Conservation (phyloP, 2,113 vertebrate genomes). For the Todiramphus chloris region DNA sequence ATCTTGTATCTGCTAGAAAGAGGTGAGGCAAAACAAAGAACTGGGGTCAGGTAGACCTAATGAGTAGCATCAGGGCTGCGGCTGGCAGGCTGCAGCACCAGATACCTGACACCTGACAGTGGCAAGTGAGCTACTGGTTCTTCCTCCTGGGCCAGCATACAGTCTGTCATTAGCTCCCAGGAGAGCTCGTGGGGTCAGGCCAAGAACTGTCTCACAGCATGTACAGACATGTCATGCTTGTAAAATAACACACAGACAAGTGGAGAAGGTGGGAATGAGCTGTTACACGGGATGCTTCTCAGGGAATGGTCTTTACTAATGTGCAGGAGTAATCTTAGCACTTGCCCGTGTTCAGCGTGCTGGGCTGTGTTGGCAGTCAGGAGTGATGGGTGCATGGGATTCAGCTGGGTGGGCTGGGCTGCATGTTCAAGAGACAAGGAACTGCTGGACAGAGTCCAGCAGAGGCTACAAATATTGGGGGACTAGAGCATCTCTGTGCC, state of each 20-base stretch:
- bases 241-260: neutral
- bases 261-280: neutral
- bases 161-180: neutral
- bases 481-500: no score
- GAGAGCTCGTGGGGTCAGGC: neutral
- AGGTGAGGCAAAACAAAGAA: neutral
- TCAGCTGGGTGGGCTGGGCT: neutral
- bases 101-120: neutral
- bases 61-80: fast-evolving
- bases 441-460: no score
- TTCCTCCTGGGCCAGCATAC: neutral
- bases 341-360: neutral
- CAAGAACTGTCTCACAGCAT: neutral
- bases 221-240: neutral
- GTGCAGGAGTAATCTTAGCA: neutral
- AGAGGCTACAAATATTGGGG: no score
- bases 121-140: neutral
- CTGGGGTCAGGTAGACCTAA: neutral
- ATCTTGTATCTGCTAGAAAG: neutral
- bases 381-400: neutral
- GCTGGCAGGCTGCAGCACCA: neutral
- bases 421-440: no score
- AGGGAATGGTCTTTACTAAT: neutral
- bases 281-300: neutral
- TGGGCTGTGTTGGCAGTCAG: neutral